These are phyloP conservation scores for Diplodus puntazzo DNA, from an alignment of 2,797 vertebrate species.

Conservation along the genomic window DNA sequence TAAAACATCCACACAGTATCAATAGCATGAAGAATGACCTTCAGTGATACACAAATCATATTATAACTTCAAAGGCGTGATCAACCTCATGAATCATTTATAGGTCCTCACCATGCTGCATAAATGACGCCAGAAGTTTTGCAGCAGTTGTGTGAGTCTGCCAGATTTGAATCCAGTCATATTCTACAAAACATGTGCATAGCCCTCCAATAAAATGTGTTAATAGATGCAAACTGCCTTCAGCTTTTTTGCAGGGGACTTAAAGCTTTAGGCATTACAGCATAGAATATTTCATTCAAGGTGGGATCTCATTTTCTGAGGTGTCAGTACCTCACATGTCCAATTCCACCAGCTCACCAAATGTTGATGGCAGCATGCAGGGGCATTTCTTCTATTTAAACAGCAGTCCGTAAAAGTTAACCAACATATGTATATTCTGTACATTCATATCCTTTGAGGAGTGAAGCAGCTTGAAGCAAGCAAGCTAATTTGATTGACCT, in stretches of 20 bases:
- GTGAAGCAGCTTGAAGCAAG: slow-evolving; percentile 32
- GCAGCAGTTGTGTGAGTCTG: slow-evolving; percentile 32
- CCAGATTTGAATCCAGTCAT: slow-evolving; percentile 44
- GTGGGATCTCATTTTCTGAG: slow-evolving; percentile 48
- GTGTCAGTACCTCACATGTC: slow-evolving; percentile 12
- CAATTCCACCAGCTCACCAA: slow-evolving; percentile 16
- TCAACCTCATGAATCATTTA: slow-evolving; percentile 62
- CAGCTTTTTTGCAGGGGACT: slow-evolving; percentile 53
- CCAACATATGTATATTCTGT: slow-evolving; percentile 23
- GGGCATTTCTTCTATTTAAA: slow-evolving; percentile 59
- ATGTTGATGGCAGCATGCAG: slow-evolving; percentile 37
- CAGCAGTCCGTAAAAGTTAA: slow-evolving; percentile 26
- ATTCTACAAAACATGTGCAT: slow-evolving; percentile 38
- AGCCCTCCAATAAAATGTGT: slow-evolving; percentile 53
- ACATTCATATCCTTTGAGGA: slow-evolving; percentile 43
- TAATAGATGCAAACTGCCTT: slow-evolving; percentile 69
- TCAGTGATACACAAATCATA: slow-evolving; percentile 59
- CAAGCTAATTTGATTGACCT: slow-evolving; percentile 67
- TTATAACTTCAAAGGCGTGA: slow-evolving; percentile 63
- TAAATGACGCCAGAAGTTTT: slow-evolving; percentile 55
- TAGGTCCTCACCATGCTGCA: slow-evolving; percentile 32
- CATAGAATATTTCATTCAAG: slow-evolving; percentile 53
- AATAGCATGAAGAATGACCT: slow-evolving; percentile 56
- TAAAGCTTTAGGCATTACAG: slow-evolving; percentile 52
- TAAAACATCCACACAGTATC: slow-evolving; percentile 26